Evolutionary conservation across 2,888 invertebrate species (phyloP).

Genomic region (Gymnocheta viridis): DNA sequence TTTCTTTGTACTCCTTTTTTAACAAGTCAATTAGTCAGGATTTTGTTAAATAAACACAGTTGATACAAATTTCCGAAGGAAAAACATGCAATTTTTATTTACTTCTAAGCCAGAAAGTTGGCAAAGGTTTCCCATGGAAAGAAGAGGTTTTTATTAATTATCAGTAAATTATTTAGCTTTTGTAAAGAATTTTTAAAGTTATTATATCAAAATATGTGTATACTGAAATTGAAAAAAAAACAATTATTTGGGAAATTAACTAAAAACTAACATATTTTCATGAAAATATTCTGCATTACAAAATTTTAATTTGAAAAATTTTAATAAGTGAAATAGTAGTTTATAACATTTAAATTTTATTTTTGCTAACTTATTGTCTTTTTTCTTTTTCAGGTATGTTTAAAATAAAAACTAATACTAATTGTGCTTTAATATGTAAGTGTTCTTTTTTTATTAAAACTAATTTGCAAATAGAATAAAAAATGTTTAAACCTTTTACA

Average conservation of each 20-base stretch:
- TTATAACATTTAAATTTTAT: background rate
- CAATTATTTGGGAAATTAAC: too few species aligned
- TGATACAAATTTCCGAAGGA: background rate
- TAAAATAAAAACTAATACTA: background rate
- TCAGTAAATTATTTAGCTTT: background rate
- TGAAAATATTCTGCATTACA: too few species aligned
- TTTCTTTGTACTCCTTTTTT: slow-evolving; percentile 22
- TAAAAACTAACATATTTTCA: too few species aligned
- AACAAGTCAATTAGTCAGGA: slow-evolving; percentile 66
- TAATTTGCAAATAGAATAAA: background rate
- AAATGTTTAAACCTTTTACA: background rate
- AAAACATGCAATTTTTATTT: background rate
- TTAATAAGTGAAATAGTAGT: too few species aligned
- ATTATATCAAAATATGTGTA: too few species aligned
- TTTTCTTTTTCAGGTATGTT: slow-evolving; percentile 8
- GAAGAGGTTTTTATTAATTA: background rate
- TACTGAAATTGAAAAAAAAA: too few species aligned
- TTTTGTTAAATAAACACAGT: slow-evolving; percentile 42
- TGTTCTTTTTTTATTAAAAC: background rate
- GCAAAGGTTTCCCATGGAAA: too few species aligned
- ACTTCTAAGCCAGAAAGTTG: too few species aligned
- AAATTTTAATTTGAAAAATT: too few species aligned
- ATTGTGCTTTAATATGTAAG: background rate
- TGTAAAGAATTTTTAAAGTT: background rate
- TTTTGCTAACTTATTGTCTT: background rate